Evolutionary conservation across 2,113 vertebrate species (phyloP).

Genomic region (Ornithorhynchus anatinus): DNA sequence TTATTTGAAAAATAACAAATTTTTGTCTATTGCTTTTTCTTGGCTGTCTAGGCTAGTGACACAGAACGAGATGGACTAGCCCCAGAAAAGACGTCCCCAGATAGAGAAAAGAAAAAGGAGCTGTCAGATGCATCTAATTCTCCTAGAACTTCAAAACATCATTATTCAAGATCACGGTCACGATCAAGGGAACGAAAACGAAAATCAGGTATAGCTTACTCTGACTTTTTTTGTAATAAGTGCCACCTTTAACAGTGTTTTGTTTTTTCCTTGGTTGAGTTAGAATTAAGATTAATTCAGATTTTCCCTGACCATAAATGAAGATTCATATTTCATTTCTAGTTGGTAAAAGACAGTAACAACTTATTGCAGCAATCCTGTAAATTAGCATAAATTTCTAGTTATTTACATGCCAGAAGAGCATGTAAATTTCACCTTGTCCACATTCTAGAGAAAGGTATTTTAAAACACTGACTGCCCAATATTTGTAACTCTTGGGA

Average conservation of each 20-base stretch:
- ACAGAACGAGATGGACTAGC: constrained; percentile 78
- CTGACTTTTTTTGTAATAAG: neutral
- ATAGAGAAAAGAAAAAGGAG: constrained; percentile 82
- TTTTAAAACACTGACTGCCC: neutral
- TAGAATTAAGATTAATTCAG: no score
- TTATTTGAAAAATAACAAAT: neutral
- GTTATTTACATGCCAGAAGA: neutral
- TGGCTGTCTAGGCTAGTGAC: constrained; percentile 81
- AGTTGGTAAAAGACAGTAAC: neutral
- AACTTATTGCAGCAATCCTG: neutral
- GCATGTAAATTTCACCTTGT: neutral
- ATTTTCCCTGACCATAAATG: neutral
- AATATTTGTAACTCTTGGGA: neutral
- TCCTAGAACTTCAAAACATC: constrained; percentile 88
- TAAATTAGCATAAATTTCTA: neutral
- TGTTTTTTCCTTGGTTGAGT: no score
- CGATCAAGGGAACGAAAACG: constrained; percentile 86
- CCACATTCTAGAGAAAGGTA: neutral
- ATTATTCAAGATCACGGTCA: constrained; percentile 91
- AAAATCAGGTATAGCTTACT: constrained; percentile 74
- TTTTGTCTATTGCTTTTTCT: constrained; percentile 8
- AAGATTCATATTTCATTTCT: neutral
- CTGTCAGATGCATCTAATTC: constrained; percentile 86
- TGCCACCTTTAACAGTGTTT: no score
- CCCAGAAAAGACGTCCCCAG: constrained; percentile 78